These are phyloP conservation scores for Acrobeloides nanus DNA, from an alignment of 2,888 invertebrate genomes.

Conservation along the genomic window DNA sequence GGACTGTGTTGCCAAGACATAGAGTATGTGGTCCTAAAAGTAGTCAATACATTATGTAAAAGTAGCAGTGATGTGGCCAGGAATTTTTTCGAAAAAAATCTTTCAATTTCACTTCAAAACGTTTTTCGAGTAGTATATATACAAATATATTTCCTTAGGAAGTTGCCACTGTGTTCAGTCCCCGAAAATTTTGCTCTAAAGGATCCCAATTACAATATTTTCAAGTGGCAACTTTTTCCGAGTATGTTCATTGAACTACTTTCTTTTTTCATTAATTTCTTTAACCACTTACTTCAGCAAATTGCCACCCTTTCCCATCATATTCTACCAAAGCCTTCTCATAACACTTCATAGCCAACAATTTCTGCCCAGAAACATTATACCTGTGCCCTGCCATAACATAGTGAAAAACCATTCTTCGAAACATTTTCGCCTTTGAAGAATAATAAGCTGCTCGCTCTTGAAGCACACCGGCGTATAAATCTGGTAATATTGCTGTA, in stretches of 20 bases:
- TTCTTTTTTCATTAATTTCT: no score
- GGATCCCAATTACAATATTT: no score
- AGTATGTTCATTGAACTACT: no score
- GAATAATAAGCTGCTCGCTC: slow-evolving; percentile 94
- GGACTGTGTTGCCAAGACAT: slow-evolving; percentile 2
- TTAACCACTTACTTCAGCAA: slow-evolving; percentile 29
- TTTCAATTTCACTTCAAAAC: no score
- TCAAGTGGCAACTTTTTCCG: no score
- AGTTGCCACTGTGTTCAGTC: no score
- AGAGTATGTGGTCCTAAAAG: slow-evolving; percentile 8
- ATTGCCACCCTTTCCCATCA: slow-evolving; percentile 31
- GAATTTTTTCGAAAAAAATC: no score
- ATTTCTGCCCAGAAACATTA: slow-evolving; percentile 23
- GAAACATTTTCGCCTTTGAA: slow-evolving; percentile 66
- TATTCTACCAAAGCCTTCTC: slow-evolving; percentile 22
- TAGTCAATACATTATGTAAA: no score
- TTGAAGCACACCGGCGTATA: slow-evolving; percentile 81
- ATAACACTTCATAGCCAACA: slow-evolving; percentile 27
- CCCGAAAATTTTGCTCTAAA: no score
- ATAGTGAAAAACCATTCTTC: slow-evolving; percentile 92
- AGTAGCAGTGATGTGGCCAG: no score
- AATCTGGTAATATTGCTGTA: slow-evolving; percentile 60
- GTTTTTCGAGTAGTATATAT: no score
- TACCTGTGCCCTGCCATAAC: slow-evolving; percentile 84
- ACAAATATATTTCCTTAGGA: no score